Evolutionary conservation across 2,797 vertebrate genomes (phyloP).

Genomic region (Meda fulgida): DNA sequence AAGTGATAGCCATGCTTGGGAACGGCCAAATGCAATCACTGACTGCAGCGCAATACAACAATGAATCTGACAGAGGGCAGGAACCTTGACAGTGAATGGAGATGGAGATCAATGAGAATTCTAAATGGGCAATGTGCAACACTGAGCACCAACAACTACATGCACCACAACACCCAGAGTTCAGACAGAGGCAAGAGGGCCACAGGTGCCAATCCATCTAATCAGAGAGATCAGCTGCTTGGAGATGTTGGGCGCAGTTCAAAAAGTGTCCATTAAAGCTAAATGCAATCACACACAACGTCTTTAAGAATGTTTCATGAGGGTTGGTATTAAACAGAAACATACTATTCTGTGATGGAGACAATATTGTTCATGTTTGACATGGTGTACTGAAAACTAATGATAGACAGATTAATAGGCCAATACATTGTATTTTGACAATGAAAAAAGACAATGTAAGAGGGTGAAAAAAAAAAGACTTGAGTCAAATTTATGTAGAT

Average conservation of each 20-base stretch:
- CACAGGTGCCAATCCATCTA: conserved; percentile 13
- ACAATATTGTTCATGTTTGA: neutral
- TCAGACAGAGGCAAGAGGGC: conserved; percentile 35
- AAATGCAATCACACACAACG: conserved; percentile 23
- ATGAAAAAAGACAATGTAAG: neutral
- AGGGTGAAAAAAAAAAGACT: neutral
- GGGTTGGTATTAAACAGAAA: conserved; percentile 1
- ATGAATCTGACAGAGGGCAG: conserved; percentile 51
- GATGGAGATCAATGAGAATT: conserved; percentile 59
- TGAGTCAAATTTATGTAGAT: neutral
- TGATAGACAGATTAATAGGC: neutral
- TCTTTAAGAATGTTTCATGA: neutral
- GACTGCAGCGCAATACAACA: conserved; percentile 47
- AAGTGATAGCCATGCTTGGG: conserved; percentile 40
- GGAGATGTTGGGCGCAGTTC: neutral
- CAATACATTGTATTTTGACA: neutral
- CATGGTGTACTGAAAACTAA: neutral
- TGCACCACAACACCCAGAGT: conserved; percentile 25
- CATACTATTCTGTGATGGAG: neutral
- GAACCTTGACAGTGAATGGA: conserved; percentile 46
- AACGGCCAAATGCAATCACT: conserved; percentile 48
- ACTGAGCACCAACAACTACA: conserved; percentile 43
- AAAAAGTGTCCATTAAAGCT: conserved; percentile 31
- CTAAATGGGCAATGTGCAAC: conserved; percentile 46
- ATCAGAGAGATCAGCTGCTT: conserved; percentile 28